Base-by-base conservation (phyloP, 2,888 invertebrate genomes). In the Oegoconia quadripuncta region DNA sequence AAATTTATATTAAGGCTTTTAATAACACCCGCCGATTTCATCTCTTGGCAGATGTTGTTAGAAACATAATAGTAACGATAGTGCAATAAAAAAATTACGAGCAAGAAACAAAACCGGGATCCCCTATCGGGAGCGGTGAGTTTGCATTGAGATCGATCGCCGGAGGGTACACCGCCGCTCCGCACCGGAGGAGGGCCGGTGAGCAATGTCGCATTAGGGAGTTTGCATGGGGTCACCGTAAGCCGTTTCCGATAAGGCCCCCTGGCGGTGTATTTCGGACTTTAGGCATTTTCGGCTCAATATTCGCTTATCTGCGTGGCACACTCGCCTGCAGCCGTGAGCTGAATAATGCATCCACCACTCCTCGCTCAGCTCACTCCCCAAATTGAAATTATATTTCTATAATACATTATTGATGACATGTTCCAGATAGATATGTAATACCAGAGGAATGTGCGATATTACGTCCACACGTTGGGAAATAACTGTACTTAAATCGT, bases 161-260 rank as follows among this genome's bases (percentile, higher is more conserved):
- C 64, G 63, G 62, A 64, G 71, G 69, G 69, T 46, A 44, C 41
- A 50, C 41, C 39, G 20, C 11, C 5, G 9, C 22, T 6, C 4
- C 56, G 43, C 44, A 46, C 54, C 46, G 54, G 50, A 39, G 44
- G 44, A 58, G 50, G 59, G 53, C 61, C 63, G 61, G 74, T 70
- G 74, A 73, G 69, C 75, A 69, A 78, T 77, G 86, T 83, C 82
- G 78, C 83, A 73, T 77, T 73, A 74, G 83, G 84, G 83, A 81
- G 84, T 77, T 79, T 80, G 76, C 81, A 74, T 77, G 83, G 82
- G 83, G 84, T 78, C 79, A 78, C 74, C 75, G 77, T 87, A 88
- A 88, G 88, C 88, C 87, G 82, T 87, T 86, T 88, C 81, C 87
- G 88, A 88, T 88, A 88, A 88, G 84, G 69, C 81, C 80, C 80